Base-by-base conservation (phyloP, 2,888 invertebrate genomes). In the Amorpha juglandis region DNA sequence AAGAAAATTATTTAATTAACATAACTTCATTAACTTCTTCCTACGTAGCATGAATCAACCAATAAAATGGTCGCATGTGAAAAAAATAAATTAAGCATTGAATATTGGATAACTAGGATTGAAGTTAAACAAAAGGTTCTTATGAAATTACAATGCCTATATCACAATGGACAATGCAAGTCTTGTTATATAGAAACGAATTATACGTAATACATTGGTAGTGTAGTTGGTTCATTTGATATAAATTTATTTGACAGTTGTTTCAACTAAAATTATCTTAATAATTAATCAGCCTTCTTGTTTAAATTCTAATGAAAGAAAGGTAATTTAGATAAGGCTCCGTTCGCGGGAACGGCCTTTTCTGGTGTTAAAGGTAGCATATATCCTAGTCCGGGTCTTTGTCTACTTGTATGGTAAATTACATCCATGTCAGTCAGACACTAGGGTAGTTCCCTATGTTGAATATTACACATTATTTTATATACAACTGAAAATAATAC, bases 81-180 rank as follows among this genome's bases (percentile, higher is more conserved):
- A n/a, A 35, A 55, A 16, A 35, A 1, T 1, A 16, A 6, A 33
- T 16, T 11, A 58, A n/a, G 55, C 53, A 53, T n/a, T 53, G 16
- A 35, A 58, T 16, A 16, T 19, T 16, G 38, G 38, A 38, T 58
- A 58, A 38, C 11, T 12, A 42, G 19, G 16, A 38, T 42, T 38
- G 21, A 42, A 16, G 16, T 9, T 11, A 55, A 58, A 58, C 58
- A 58, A 58, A 38, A 58, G 58, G 58, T 6, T 38, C 16, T 35
- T 11, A 4, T 6, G 19, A 12, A 42, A 4, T 58, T 12, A 58
- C 42, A 58, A 58, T 58, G 19, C 58, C 16, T 4, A 58, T 19
- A 38, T 55, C n/a, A 58, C 58, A 58, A 58, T 58, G 42, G 38
- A 38, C 58, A 58, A 58, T 55, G 16, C 38, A 16, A 38, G 12